Evolutionary conservation across 2,113 vertebrate genomes (phyloP).

Genomic region (Lampris megalopsis): DNA sequence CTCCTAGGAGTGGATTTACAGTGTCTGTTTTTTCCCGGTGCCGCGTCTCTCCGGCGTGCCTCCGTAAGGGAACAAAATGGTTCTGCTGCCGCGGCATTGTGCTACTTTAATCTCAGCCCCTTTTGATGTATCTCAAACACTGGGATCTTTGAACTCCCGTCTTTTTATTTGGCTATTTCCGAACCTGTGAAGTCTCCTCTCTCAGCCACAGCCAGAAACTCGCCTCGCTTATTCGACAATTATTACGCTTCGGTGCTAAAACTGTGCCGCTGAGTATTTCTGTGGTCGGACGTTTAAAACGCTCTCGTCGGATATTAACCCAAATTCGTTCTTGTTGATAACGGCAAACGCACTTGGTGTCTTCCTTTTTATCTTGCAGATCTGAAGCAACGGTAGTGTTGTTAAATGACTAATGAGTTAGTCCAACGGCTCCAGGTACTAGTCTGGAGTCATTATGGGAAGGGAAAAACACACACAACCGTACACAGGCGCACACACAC

Average conservation of each 20-base stretch:
- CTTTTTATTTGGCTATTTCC: constrained; percentile 49
- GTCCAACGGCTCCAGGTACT: background rate
- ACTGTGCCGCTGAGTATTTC: constrained; percentile 2
- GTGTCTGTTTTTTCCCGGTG: constrained; percentile 38
- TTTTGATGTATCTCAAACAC: constrained; percentile 59
- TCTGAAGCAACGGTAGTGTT: background rate
- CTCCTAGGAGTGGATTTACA: constrained; percentile 67
- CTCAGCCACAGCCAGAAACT: constrained; percentile 25
- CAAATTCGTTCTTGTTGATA: constrained; percentile 2
- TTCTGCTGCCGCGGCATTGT: constrained; percentile 48
- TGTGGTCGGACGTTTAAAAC: background rate
- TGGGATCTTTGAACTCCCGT: constrained; percentile 20
- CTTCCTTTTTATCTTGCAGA: background rate
- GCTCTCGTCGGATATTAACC: constrained; percentile 5
- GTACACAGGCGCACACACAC: too few species aligned
- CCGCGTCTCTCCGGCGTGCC: constrained; percentile 33
- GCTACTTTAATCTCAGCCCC: constrained; percentile 49
- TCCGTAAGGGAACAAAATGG: constrained; percentile 52
- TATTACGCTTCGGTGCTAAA: background rate
- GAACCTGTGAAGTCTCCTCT: constrained; percentile 21
- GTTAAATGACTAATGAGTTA: constrained; percentile 1
- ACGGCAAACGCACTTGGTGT: constrained; percentile 7
- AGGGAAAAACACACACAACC: too few species aligned
- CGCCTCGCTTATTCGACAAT: background rate
- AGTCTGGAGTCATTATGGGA: constrained; percentile 8